These are phyloP conservation scores for Drosophila algonquin DNA, from an alignment of 2,888 invertebrate species.

Conservation along the genomic window DNA sequence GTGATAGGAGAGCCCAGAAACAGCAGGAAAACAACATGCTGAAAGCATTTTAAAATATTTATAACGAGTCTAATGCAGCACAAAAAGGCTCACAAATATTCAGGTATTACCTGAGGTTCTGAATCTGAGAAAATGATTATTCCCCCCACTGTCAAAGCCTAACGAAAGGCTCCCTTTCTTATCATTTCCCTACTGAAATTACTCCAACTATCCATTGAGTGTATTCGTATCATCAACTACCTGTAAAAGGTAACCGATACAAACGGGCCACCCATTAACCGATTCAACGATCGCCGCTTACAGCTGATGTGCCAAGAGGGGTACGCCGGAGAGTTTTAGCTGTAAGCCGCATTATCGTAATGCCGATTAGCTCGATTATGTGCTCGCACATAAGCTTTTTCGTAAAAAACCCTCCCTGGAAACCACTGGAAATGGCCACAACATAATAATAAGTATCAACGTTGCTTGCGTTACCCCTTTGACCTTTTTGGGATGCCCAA, in stretches of 20 bases:
- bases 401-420: conserved; percentile 27
- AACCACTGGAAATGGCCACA: conserved; percentile 18
- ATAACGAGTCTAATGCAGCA: background rate
- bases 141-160: no score
- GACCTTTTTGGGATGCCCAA: conserved; percentile 25
- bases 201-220: no score
- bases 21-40: conserved; percentile 5
- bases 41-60: conserved; percentile 23
- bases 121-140: no score
- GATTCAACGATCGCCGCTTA: conserved; percentile 21
- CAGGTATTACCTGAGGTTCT: no score
- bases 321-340: background rate
- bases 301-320: conserved; percentile 17
- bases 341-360: conserved; percentile 35
- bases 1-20: conserved; percentile 14
- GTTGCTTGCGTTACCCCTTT: conserved; percentile 36
- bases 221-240: background rate
- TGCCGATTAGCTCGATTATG: conserved; percentile 47
- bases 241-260: conserved; percentile 11
- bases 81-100: background rate
- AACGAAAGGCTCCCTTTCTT: no score
- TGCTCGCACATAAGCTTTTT: conserved; percentile 55
- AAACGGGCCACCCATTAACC: conserved; percentile 5
- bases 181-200: no score
- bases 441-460: conserved; percentile 32